These are phyloP conservation scores for Anodontia alba DNA, from an alignment of 2,888 invertebrate genomes.

Conservation along the genomic window DNA sequence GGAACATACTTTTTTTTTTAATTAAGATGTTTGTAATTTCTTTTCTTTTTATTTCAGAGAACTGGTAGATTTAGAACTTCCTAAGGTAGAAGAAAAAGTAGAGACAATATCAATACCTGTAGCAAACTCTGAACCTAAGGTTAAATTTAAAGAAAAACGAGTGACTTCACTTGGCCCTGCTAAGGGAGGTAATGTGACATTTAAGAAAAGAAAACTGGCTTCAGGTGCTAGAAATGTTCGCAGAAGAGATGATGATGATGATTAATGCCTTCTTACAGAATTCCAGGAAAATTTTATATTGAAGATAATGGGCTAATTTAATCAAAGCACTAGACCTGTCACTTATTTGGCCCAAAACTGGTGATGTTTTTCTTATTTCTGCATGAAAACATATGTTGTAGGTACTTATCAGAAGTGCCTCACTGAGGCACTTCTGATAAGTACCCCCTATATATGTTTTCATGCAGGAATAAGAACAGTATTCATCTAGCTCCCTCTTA, in stretches of 20 bases:
- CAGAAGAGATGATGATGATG: slow-evolving; percentile 69
- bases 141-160: slow-evolving; percentile 79
- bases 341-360: too few species aligned
- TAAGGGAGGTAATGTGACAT: slow-evolving; percentile 69
- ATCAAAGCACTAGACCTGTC: too few species aligned
- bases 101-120: slow-evolving; percentile 70
- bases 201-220: slow-evolving; percentile 80
- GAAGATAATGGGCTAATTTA: too few species aligned
- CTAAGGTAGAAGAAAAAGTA: slow-evolving; percentile 35
- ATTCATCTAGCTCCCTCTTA: too few species aligned
- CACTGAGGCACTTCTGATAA: too few species aligned
- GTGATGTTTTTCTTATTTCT: too few species aligned
- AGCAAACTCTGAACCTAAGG: slow-evolving; percentile 37
- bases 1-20: too few species aligned
- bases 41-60: slow-evolving; percentile 12
- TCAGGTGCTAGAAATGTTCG: slow-evolving; percentile 74
- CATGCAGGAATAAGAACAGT: too few species aligned
- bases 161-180: slow-evolving; percentile 70
- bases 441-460: too few species aligned
- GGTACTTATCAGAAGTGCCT: too few species aligned
- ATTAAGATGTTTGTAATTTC: too few species aligned
- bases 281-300: neutral
- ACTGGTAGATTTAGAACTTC: slow-evolving; percentile 63
- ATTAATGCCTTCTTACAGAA: neutral
- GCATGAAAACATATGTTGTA: too few species aligned